These are phyloP conservation scores for Otocyon megalotis DNA, from an alignment of 2,113 vertebrate species.

Conservation along the genomic window DNA sequence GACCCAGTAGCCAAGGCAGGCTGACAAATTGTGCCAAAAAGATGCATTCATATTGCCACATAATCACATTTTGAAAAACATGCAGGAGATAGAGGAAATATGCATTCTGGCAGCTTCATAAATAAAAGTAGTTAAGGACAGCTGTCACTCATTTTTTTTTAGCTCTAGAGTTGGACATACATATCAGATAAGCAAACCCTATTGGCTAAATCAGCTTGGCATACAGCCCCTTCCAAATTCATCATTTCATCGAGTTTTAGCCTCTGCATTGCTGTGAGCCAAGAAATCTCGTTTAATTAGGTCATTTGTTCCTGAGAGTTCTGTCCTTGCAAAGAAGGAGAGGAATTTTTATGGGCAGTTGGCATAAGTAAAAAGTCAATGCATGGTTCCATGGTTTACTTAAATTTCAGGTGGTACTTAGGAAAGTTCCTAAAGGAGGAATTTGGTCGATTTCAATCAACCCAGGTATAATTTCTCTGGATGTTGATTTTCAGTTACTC, in stretches of 20 bases:
- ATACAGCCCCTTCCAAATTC: not conserved
- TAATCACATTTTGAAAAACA: constrained; percentile 46
- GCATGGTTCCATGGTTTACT: not conserved
- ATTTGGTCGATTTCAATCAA: not conserved
- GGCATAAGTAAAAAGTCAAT: constrained; percentile 46
- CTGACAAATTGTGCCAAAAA: not conserved
- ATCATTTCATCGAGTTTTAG: not conserved
- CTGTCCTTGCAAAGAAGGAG: constrained; percentile 50
- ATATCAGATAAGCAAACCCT: not conserved
- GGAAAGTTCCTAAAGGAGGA: constrained; percentile 20
- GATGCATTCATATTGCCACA: constrained; percentile 42
- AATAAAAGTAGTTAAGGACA: constrained; percentile 10
- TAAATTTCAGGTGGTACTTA: constrained; percentile 30
- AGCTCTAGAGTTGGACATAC: not conserved
- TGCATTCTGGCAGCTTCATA: constrained; percentile 25
- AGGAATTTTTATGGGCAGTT: constrained; percentile 58
- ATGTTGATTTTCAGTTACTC: not conserved
- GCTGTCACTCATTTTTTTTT: not conserved
- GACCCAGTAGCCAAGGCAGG: not conserved
- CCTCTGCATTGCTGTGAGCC: not conserved
- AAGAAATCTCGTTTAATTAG: constrained; percentile 67
- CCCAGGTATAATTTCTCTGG: not conserved
- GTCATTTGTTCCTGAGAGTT: constrained; percentile 61
- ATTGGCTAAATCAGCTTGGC: not conserved
- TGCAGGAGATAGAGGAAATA: not conserved